Conservation (phyloP, 2,888 invertebrate species). For the Melanargia galathea region DNA sequence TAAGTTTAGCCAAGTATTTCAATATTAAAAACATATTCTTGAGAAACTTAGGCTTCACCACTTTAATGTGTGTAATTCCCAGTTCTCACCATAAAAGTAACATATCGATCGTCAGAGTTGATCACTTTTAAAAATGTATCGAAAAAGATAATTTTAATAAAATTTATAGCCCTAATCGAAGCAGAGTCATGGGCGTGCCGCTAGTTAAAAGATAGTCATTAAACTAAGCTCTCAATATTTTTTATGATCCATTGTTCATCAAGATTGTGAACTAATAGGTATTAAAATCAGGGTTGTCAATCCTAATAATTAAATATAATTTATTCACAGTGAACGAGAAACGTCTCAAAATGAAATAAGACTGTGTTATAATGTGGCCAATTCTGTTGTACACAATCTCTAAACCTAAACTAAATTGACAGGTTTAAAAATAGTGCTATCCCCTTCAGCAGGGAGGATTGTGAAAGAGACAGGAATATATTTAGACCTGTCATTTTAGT, state of each 20-base stretch:
- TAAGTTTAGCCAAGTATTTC: too few species aligned
- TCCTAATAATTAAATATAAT: neutral
- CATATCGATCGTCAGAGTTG: neutral
- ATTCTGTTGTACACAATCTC: too few species aligned
- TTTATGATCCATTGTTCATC: conserved; percentile 43
- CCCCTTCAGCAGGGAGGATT: too few species aligned
- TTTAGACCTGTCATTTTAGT: too few species aligned
- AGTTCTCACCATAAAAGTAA: neutral
- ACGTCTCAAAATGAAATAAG: neutral
- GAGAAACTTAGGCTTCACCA: neutral
- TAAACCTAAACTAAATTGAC: too few species aligned
- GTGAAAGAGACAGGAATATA: too few species aligned
- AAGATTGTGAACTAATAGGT: conserved; percentile 39
- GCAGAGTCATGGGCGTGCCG: conserved; percentile 17
- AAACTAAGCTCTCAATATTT: conserved; percentile 32
- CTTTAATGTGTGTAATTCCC: conserved; percentile 4
- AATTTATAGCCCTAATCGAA: conserved; percentile 16
- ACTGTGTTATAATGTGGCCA: too few species aligned
- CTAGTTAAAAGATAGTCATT: conserved; percentile 26
- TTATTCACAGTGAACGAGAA: too few species aligned
- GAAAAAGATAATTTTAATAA: conserved; percentile 15
- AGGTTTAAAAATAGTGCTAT: too few species aligned
- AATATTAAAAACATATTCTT: neutral
- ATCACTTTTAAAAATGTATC: conserved; percentile 8
- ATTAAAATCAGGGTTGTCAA: conserved; percentile 36